Base-by-base conservation (phyloP, 2,888 invertebrate species). In the Crepidodera aurea region DNA sequence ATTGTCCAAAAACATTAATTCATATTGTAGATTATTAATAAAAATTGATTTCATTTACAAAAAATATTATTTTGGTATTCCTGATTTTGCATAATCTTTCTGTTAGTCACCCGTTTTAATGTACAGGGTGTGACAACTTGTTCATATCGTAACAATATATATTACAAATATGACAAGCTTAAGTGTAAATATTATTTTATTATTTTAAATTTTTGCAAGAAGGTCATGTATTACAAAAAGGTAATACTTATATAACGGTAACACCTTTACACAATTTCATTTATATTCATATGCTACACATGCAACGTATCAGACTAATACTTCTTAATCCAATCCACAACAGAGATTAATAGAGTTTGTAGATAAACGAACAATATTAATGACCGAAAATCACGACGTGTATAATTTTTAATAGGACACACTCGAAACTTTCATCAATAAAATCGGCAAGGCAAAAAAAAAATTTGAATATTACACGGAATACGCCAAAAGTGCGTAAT, bases 401-500 rank as follows among this genome's bases (percentile, higher is more conserved):
- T 22, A 57, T 57, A 48, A 62, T 60, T 48, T 56, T 46, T 46
- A 56, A 56, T 56, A 56, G 22, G 46, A 37, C 57, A 57, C 60
- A 64, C 66, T 62, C 42, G 46, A 62, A 64, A 60, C 32, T 60
- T 59, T 60, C 64, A 61, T 66, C 63, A 51, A 53, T 53, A 46
- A 53, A 39, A 4, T 48, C 25, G 37, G 25, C 27, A 48, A 46
- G 25, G 46, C 46, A 13, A 16, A 44, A 53, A 56, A 60, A 66
- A 63, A 66, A 66, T 63, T 65, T 64, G 62, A 64, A 66, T 64
- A 66, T 60, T 57, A 63, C 60, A 64, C 62, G 62, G 67, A 70
- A 70, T 69, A 71, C 66, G 69, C 62, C 8, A 73, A 73, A 77
- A 75, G 69, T 73, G 75, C 75, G 75, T 72, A 73, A 74, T 77